phyloP scores from a whole-genome alignment of 2,797 vertebrate species.

The Anguilla anguilla region DNA sequence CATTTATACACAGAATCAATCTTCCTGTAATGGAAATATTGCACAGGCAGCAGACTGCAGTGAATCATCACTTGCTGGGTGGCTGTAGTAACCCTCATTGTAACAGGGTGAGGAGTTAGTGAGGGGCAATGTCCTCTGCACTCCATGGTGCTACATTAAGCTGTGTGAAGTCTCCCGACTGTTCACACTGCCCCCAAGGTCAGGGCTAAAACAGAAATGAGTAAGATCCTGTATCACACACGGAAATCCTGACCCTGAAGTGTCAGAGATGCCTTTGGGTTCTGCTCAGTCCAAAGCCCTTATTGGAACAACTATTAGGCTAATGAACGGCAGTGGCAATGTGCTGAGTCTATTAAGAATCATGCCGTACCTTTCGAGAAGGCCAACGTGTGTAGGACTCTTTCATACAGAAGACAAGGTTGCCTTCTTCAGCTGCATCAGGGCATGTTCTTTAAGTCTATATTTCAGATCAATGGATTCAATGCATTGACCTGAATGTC shows the following conservation, averaged over 20 bases:
- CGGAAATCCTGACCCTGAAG: neutral
- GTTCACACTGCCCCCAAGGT: neutral
- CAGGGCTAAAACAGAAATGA: neutral
- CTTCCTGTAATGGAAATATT: conserved; percentile 22
- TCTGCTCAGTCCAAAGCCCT: neutral
- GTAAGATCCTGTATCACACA: neutral
- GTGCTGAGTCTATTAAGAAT: neutral
- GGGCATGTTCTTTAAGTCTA: neutral
- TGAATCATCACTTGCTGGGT: conserved; percentile 27
- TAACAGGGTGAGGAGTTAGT: conserved; percentile 26
- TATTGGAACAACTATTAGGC: neutral
- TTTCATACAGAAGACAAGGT: no score
- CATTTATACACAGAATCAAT: conserved; percentile 30
- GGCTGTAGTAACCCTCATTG: conserved; percentile 11
- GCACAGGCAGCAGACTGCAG: conserved; percentile 23
- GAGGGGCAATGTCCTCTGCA: neutral
- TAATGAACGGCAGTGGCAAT: neutral
- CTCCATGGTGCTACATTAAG: neutral
- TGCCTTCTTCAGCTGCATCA: neutral
- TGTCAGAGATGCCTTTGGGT: neutral
- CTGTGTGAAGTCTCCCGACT: neutral
- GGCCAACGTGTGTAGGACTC: no score
- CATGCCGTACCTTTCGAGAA: no score
- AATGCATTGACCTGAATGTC: neutral
- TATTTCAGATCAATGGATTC: neutral